phyloP scores from a whole-genome alignment of 2,888 invertebrate genomes.

The Ctena decussata region DNA sequence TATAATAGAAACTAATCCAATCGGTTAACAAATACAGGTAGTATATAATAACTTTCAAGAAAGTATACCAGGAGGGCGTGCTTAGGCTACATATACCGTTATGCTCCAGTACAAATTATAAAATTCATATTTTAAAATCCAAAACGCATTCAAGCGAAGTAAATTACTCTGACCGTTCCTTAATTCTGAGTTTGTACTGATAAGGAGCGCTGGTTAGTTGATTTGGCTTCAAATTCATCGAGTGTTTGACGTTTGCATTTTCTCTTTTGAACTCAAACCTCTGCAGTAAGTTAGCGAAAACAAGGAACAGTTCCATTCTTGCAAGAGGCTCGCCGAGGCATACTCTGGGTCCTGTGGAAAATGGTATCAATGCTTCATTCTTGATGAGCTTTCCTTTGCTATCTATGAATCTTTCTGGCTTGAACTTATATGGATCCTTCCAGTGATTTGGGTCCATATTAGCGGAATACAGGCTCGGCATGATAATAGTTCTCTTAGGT shows the following conservation, averaged over 20 bases:
- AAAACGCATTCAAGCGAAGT: no score
- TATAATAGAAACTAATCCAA: no score
- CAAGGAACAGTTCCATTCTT: constrained; percentile 33
- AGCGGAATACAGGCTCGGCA: background rate
- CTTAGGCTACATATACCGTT: no score
- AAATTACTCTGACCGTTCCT: no score
- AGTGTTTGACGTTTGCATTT: background rate
- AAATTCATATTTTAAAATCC: no score
- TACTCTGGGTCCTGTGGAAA: constrained; percentile 8
- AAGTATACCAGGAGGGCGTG: no score
- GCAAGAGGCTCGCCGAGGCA: constrained; percentile 33
- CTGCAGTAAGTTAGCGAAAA: constrained; percentile 31
- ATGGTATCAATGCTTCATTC: background rate
- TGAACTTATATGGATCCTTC: background rate
- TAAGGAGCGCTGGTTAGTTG: constrained; percentile 19
- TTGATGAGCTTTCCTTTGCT: background rate
- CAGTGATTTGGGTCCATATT: background rate
- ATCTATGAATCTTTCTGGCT: background rate
- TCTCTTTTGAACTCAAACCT: constrained; percentile 14
- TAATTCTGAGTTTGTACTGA: constrained; percentile 38
- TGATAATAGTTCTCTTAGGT: background rate
- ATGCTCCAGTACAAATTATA: no score
- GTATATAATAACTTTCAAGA: no score
- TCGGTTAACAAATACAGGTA: no score
- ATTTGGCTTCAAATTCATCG: background rate